phyloP scores from a whole-genome alignment of 2,797 vertebrate species.

The Sebastes oblongus region DNA sequence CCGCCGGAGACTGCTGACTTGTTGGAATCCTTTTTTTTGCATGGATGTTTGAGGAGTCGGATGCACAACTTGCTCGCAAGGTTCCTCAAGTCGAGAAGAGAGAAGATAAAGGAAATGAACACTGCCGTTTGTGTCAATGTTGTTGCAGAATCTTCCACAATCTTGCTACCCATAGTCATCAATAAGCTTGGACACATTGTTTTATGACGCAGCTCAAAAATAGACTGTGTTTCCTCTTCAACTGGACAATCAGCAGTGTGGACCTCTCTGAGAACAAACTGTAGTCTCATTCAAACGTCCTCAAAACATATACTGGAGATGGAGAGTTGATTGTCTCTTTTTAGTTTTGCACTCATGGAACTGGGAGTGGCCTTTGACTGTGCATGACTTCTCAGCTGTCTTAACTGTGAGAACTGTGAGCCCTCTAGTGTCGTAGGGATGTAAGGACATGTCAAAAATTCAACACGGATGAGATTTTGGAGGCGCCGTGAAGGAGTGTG shows the following conservation, averaged over 20 bases:
- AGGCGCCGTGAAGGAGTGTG: constrained; percentile 16
- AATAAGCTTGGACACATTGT: constrained; percentile 75
- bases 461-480: constrained; percentile 24
- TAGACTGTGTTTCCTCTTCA: constrained; percentile 47
- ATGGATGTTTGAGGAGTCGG: constrained; percentile 49
- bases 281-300: constrained; percentile 76
- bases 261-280: constrained; percentile 75
- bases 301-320: constrained; percentile 80
- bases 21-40: constrained; percentile 48
- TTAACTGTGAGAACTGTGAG: constrained; percentile 50
- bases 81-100: constrained; percentile 23
- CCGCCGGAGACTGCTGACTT: constrained; percentile 62
- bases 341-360: constrained; percentile 75
- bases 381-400: constrained; percentile 49
- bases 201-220: constrained; percentile 59
- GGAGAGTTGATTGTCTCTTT: constrained; percentile 71
- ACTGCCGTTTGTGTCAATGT: constrained; percentile 65
- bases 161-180: constrained; percentile 62
- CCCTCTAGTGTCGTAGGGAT: constrained; percentile 59
- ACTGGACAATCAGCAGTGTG: constrained; percentile 80
- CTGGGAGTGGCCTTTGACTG: constrained; percentile 65
- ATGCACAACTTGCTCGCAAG: constrained; percentile 33
- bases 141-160: constrained; percentile 56
- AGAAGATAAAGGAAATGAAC: constrained; percentile 54
- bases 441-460: constrained; percentile 45